Percentiles rank a stretch among this genome's conserved stretches.
These are phyloP conservation scores for Hylaeus anthracinus DNA, from an alignment of 1,140 invertebrate species.

Conservation along the genomic window DNA sequence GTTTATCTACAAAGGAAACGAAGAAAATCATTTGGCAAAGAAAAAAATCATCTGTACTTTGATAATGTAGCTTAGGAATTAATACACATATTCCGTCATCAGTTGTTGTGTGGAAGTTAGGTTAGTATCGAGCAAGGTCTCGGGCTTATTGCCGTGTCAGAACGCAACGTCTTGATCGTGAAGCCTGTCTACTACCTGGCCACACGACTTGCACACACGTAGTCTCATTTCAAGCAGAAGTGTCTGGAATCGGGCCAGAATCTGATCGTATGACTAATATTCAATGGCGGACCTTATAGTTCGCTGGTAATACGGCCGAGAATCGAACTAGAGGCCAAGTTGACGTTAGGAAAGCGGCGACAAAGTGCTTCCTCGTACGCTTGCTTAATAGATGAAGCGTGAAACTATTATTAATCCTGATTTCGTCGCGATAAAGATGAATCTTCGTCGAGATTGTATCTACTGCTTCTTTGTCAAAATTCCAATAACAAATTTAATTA, in stretches of 20 bases:
- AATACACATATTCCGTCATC: not conserved
- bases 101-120: conserved; percentile 1
- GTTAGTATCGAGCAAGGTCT: conserved; percentile 6
- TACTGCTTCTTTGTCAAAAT: not conserved
- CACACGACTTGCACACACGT: not conserved
- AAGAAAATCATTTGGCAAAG: too few relatives aligned
- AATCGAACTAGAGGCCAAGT: not conserved
- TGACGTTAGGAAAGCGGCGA: not conserved
- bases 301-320: not conserved
- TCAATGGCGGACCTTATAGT: conserved; percentile 31
- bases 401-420: not conserved
- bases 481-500: too few relatives aligned
- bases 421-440: not conserved
- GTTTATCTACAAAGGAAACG: too few relatives aligned
- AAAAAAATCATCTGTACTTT: too few relatives aligned
- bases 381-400: not conserved
- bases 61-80: not conserved
- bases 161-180: conserved; percentile 4
- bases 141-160: not conserved
- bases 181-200: conserved; percentile 8
- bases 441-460: not conserved
- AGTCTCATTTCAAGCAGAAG: conserved; percentile 12
- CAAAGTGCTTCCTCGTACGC: not conserved
- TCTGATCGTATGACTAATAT: conserved; percentile 52
- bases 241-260: conserved; percentile 39